These are phyloP conservation scores for Alces alces DNA, from an alignment of 2,113 vertebrate genomes.

Conservation along the genomic window DNA sequence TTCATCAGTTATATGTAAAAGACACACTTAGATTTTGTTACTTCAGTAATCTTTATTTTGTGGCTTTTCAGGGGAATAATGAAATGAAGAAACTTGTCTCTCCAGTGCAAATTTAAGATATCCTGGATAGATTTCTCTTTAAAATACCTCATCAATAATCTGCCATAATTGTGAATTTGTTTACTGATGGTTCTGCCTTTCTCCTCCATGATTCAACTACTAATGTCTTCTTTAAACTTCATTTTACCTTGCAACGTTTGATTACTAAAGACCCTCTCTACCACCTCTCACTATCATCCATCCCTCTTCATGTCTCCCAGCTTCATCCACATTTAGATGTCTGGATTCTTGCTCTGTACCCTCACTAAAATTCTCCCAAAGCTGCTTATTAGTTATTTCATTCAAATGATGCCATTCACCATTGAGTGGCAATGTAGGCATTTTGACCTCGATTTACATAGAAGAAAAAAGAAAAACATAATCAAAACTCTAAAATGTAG, in stretches of 20 bases:
- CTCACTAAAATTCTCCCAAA: background rate
- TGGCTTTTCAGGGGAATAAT: background rate
- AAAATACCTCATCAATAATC: background rate
- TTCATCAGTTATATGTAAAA: background rate
- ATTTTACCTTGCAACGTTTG: background rate
- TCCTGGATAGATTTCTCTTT: background rate
- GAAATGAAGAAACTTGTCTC: background rate
- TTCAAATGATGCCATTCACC: background rate
- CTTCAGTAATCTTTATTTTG: background rate
- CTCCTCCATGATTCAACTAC: background rate
- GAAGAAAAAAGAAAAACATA: background rate
- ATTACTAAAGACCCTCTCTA: background rate
- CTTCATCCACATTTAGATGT: background rate
- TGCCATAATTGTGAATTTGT: background rate
- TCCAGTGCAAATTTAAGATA: background rate
- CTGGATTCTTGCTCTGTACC: background rate
- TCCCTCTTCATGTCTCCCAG: background rate
- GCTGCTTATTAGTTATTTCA: background rate
- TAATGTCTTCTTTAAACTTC: background rate
- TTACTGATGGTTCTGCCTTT: background rate
- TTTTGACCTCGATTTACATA: background rate
- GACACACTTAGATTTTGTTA: background rate
- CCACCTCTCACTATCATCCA: background rate
- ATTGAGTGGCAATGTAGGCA: background rate
- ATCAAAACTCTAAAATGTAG: background rate